A percentile compares a stretch with the other conserved stretches of the same genome.
phyloP scores from a whole-genome alignment of 2,797 vertebrate species.

The Helicolenus hilgendorfi region DNA sequence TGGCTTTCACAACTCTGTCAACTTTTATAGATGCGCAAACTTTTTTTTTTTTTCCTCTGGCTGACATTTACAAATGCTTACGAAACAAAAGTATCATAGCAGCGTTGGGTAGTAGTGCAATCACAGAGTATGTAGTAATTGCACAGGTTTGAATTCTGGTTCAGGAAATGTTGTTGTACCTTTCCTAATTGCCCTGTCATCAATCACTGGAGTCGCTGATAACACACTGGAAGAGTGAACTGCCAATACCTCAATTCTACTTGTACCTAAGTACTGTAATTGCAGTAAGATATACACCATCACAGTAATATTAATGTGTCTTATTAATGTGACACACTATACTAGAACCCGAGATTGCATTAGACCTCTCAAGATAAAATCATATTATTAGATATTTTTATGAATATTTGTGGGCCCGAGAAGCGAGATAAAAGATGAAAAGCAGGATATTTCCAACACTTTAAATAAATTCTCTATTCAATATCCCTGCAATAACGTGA shows the following conservation, averaged over 20 bases:
- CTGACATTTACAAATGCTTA: slow-evolving; percentile 1
- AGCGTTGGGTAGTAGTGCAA: slow-evolving; percentile 4
- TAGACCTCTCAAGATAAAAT: not conserved
- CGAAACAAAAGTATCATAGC: slow-evolving; percentile 12
- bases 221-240: slow-evolving; percentile 5
- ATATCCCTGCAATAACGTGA: not conserved
- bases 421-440: slow-evolving; percentile 12
- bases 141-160: slow-evolving; percentile 28
- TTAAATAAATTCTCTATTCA: not conserved
- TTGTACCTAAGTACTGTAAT: slow-evolving; percentile 10
- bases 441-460: not conserved
- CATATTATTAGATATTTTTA: not conserved
- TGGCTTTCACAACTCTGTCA: slow-evolving; percentile 26
- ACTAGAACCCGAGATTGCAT: not conserved
- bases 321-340: slow-evolving; percentile 7
- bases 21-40: slow-evolving; percentile 10
- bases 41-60: not conserved
- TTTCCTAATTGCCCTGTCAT: slow-evolving; percentile 52
- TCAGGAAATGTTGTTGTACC: slow-evolving; percentile 45
- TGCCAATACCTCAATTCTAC: slow-evolving; percentile 14
- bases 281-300: not conserved
- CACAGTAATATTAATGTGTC: slow-evolving; percentile 1
- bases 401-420: not conserved
- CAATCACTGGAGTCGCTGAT: slow-evolving; percentile 26
- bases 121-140: slow-evolving; percentile 36